Conservation (phyloP, 2,797 vertebrate genomes). For the Onychomys arenicola region DNA sequence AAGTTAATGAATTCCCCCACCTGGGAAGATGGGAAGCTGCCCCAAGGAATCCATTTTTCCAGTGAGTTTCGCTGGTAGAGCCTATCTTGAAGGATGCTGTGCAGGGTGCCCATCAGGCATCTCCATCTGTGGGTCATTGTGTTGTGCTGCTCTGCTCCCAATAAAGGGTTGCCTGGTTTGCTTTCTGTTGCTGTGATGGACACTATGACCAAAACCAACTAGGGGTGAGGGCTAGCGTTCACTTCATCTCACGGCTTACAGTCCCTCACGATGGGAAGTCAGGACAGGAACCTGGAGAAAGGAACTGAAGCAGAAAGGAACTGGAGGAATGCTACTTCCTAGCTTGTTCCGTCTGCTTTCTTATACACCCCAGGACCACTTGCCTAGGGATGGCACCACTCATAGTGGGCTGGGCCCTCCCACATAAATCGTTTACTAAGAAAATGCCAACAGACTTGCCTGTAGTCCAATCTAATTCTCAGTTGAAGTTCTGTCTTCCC, state of each 20-base stretch:
- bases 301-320: not conserved
- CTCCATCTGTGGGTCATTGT: slow-evolving; percentile 61
- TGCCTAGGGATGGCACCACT: not conserved
- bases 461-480: not conserved
- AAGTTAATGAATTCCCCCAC: no score
- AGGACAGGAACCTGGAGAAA: not conserved
- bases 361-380: not conserved
- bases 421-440: not conserved
- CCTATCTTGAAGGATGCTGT: slow-evolving; percentile 13
- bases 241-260: not conserved
- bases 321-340: not conserved
- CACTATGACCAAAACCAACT: not conserved
- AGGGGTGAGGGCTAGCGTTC: not conserved
- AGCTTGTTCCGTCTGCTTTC: not conserved
- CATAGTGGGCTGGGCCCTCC: not conserved
- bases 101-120: not conserved
- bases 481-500: not conserved
- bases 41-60: not conserved
- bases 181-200: not conserved
- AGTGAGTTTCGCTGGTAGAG: not conserved
- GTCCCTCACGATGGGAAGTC: no score
- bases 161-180: slow-evolving; percentile 84
- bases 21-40: slow-evolving; percentile 72
- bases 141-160: slow-evolving; percentile 82
- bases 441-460: not conserved